These are phyloP conservation scores for Rhimphoctona megacephalus DNA, from an alignment of 2,888 invertebrate genomes.

Conservation along the genomic window DNA sequence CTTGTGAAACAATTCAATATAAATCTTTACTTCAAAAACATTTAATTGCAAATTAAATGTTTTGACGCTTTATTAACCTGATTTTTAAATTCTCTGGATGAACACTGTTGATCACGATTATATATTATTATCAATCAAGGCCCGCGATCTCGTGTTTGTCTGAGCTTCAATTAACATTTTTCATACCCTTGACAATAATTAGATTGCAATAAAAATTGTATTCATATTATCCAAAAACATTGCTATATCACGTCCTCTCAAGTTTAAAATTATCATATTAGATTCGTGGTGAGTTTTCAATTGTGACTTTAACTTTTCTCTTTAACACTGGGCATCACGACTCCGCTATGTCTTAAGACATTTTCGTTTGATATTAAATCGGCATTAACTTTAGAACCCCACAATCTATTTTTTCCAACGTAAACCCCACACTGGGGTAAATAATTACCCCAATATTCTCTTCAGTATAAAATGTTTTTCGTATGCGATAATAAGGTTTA, in stretches of 20 bases:
- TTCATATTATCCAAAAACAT: not conserved
- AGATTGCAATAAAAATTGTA: not conserved
- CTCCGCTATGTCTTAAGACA: not conserved
- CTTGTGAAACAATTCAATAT: not conserved
- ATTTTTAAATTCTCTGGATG: conserved; percentile 1
- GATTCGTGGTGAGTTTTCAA: not conserved
- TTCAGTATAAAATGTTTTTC: no score
- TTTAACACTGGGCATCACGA: not conserved
- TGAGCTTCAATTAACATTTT: conserved; percentile 11
- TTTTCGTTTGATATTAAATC: not conserved
- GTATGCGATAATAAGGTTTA: no score
- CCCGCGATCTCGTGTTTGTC: conserved; percentile 51
- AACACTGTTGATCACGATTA: conserved; percentile 48
- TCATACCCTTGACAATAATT: no score
- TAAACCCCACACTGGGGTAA: no score
- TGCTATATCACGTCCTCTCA: not conserved
- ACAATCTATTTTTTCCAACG: no score
- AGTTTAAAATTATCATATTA: not conserved
- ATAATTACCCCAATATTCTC: no score
- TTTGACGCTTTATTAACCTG: not conserved
- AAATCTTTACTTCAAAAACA: not conserved
- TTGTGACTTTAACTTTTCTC: not conserved
- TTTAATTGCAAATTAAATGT: not conserved
- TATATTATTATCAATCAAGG: conserved; percentile 20
- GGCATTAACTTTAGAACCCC: no score